phyloP scores from a whole-genome alignment of 1,140 invertebrate genomes.

The Copidosoma floridanum region DNA sequence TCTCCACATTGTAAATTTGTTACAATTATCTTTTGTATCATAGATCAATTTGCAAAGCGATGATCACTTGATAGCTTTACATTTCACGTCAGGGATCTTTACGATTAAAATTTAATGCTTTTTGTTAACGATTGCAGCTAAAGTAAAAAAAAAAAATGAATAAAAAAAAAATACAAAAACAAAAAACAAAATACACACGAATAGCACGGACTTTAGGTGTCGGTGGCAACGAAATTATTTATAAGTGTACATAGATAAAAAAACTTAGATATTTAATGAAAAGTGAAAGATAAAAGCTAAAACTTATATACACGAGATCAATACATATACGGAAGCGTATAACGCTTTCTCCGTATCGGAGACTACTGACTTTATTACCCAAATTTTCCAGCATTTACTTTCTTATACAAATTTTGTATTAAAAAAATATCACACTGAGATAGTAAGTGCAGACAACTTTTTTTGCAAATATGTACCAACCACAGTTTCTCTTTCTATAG shows the following conservation, averaged over 20 bases:
- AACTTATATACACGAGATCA: conserved; percentile 19
- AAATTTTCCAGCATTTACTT: conserved; percentile 5
- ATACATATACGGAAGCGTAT: conserved; percentile 20
- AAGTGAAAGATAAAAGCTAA: conserved; percentile 16
- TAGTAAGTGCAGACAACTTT: too few relatives aligned
- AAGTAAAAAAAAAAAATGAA: not conserved
- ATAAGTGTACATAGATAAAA: conserved; percentile 30
- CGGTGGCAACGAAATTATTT: conserved; percentile 32
- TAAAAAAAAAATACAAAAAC: too few relatives aligned
- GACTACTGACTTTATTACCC: conserved; percentile 10
- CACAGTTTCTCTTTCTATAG: too few relatives aligned
- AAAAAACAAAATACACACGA: too few relatives aligned
- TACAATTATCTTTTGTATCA: conserved; percentile 6
- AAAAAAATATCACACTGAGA: too few relatives aligned
- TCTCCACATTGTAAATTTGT: conserved; percentile 21
- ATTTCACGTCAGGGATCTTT: conserved; percentile 4
- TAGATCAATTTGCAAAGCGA: conserved; percentile 17
- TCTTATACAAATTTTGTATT: too few relatives aligned
- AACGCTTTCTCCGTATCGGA: conserved; percentile 28
- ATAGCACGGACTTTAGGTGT: conserved; percentile 28
- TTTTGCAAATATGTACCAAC: too few relatives aligned
- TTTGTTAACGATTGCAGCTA: conserved; percentile 25
- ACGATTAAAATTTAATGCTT: conserved; percentile 7
- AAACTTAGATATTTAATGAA: conserved; percentile 22
- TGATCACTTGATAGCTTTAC: not conserved